Evolutionary conservation across 2,113 vertebrate species (phyloP), one percentile per base, ranked within the genome.

Genomic region (Todiramphus chloris): DNA sequence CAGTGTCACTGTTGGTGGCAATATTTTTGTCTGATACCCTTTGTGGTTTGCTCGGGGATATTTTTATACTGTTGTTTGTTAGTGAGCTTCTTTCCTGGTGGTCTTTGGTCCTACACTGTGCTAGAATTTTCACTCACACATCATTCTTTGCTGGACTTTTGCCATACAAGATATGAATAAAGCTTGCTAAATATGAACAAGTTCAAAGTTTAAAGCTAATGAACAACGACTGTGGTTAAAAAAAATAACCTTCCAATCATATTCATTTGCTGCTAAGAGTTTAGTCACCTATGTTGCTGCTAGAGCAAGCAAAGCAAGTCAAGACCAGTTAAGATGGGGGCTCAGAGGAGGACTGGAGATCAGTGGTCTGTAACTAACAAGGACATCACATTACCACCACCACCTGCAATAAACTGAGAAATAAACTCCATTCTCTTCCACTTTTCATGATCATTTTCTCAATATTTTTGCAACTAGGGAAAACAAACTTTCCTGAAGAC

Each of bases 1-100:
- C 55, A 37, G 7, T 1, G 0, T 63, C 0, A 1, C 55, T 53
- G 30, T 46, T 48, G 55, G 17, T 41, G 17, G 28, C 37, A 46
- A 30, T 16, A 31, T 8, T 25, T 84, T 64, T 28, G 78, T 83
- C n/a, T 55, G 35, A 31, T 76, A 46, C 2, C 20, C 55, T 31
- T 62, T 5, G 41, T 0, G 1, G 41, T 84, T 94, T 85, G 18
- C 25, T 56, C 19, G 25, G 16, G 21, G 43, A 16, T 92, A 84
- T 79, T 92, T 79, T 94, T 92, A 39, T 35, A 8, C 25, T 63
- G 6, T 17, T 66, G 11, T 60, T 86, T 73, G 7, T 58, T 48
- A 48, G 13, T 33, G 44, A 93, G 10, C 13, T 81, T 39, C 33
- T 76, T 91, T 93, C 41, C 73, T 55, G 81, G 43, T 5, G 39